phyloP scores from a whole-genome alignment of 1,140 invertebrate genomes.

The Bombyx mori region DNA sequence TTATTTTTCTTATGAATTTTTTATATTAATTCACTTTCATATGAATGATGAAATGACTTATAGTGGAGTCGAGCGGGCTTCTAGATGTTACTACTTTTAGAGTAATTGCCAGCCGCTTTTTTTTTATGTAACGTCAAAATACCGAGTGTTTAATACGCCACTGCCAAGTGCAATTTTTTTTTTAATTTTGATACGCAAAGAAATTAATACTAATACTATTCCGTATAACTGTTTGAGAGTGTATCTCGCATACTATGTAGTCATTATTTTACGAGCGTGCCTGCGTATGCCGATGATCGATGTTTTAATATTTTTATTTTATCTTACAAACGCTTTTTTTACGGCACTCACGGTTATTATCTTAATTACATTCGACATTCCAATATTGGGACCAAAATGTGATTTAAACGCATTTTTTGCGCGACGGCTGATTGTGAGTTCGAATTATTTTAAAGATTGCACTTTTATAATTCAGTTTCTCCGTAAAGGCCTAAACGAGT shows the following conservation, averaged over 20 bases:
- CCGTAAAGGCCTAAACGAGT: no score
- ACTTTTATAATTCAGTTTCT: conserved; percentile 2
- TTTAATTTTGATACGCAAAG: conserved; percentile 50
- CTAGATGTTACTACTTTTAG: conserved; percentile 56
- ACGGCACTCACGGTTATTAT: conserved; percentile 10
- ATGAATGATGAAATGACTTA: conserved; percentile 1
- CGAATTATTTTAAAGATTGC: conserved; percentile 9
- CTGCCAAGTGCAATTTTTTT: conserved; percentile 67
- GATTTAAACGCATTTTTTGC: conserved; percentile 18
- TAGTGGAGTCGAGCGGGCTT: conserved; percentile 31
- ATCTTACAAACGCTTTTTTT: no score
- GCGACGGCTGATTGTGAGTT: conserved; percentile 16
- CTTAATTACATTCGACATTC: conserved; percentile 39
- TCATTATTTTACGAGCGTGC: conserved; percentile 46
- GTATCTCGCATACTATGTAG: conserved; percentile 48
- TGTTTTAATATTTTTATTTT: conserved; percentile 12
- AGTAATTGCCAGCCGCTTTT: conserved; percentile 67
- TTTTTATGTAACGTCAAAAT: conserved; percentile 48
- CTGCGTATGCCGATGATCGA: conserved; percentile 27
- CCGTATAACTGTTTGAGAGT: conserved; percentile 36
- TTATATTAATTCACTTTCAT: neutral
- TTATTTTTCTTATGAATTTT: neutral
- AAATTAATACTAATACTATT: conserved; percentile 52
- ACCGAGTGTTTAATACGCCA: conserved; percentile 59
- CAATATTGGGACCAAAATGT: conserved; percentile 54